These are phyloP conservation scores for Saguinus imperator DNA, from an alignment of 2,113 vertebrate species.

Conservation along the genomic window DNA sequence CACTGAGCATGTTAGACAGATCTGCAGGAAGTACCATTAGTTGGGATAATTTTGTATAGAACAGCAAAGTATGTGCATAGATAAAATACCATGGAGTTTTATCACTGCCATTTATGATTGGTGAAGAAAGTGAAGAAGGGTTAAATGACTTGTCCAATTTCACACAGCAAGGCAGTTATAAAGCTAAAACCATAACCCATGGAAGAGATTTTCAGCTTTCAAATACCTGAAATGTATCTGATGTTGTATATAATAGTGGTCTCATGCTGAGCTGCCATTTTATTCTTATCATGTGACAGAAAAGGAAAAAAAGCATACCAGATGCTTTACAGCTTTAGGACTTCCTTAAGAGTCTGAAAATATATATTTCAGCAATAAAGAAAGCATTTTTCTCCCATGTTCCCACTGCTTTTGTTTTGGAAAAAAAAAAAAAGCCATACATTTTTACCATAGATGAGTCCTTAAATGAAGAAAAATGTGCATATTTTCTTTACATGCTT, in stretches of 20 bases:
- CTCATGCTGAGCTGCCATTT: conserved; percentile 24
- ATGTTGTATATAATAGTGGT: neutral
- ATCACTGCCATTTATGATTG: neutral
- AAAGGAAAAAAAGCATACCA: neutral
- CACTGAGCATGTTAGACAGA: neutral
- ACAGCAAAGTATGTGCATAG: neutral
- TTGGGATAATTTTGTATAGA: neutral
- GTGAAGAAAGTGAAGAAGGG: neutral
- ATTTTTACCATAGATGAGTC: neutral
- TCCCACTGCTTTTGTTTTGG: conserved; percentile 54
- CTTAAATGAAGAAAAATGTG: conserved; percentile 37
- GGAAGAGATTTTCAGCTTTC: neutral
- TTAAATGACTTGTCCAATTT: conserved; percentile 46
- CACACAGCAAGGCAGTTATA: conserved; percentile 18
- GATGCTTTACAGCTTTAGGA: neutral
- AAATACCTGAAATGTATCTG: conserved; percentile 43
- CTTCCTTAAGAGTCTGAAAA: conserved; percentile 54
- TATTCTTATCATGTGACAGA: neutral
- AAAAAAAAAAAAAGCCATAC: neutral
- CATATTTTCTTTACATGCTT: conserved; percentile 35
- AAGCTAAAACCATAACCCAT: neutral
- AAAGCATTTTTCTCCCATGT: conserved; percentile 4
- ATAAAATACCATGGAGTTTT: neutral
- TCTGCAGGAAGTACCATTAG: neutral
- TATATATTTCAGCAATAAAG: conserved; percentile 18